phyloP scores from a whole-genome alignment of 2,797 vertebrate species.

The Falco peregrinus region DNA sequence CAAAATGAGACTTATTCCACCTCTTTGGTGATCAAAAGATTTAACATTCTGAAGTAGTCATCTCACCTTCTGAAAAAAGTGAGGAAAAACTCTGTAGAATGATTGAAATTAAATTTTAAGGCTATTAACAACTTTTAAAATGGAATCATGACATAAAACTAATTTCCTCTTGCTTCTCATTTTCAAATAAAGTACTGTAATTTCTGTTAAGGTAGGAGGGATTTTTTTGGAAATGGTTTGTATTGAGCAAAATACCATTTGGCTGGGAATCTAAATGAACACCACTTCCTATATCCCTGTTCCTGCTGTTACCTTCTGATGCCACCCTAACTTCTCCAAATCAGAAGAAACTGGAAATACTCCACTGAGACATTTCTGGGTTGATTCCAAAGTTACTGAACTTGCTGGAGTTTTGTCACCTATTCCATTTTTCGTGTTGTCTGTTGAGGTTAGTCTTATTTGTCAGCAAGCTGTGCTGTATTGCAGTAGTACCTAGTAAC shows the following conservation, averaged over 20 bases:
- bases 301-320: not conserved
- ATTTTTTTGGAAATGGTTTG: not conserved
- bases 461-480: not conserved
- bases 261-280: not conserved
- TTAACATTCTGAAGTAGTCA: not conserved
- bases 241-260: not conserved
- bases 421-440: not conserved
- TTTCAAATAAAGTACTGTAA: not conserved
- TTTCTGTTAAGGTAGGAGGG: not conserved
- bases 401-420: not conserved
- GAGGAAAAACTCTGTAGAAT: not conserved
- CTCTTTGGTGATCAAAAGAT: constrained; percentile 21
- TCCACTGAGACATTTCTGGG: not conserved
- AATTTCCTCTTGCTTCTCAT: not conserved
- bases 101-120: constrained; percentile 17
- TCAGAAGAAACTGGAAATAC: not conserved
- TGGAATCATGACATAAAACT: not conserved
- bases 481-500: not conserved
- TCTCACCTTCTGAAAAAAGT: not conserved
- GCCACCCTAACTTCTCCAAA: not conserved
- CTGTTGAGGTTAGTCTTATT: not conserved
- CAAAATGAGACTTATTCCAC: not conserved
- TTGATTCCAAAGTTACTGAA: not conserved
- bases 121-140: constrained; percentile 14
- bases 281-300: too few species aligned